These are phyloP conservation scores for Brotula barbata DNA, from an alignment of 2,797 vertebrate genomes.

Conservation along the genomic window DNA sequence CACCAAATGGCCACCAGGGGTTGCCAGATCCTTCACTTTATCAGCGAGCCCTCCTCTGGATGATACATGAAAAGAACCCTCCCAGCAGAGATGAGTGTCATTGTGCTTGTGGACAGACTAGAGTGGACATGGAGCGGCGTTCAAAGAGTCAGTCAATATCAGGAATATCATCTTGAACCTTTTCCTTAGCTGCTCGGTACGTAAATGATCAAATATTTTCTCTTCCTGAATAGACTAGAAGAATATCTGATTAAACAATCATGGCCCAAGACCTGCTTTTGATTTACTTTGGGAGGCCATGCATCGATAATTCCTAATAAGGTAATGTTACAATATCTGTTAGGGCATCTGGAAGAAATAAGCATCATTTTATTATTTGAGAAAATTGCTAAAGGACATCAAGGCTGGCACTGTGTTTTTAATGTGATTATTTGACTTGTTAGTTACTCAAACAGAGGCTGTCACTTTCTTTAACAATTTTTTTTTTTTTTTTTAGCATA, in stretches of 20 bases:
- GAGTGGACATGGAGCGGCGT: not conserved
- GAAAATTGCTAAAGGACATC: too few relatives aligned
- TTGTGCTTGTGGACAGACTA: slow-evolving; percentile 20
- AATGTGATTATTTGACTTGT: too few relatives aligned
- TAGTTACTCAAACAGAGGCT: not conserved
- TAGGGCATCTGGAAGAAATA: too few relatives aligned
- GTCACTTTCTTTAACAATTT: slow-evolving; percentile 9
- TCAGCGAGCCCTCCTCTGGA: slow-evolving; percentile 6
- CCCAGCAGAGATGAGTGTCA: slow-evolving; percentile 2
- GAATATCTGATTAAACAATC: not conserved
- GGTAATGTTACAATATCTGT: not conserved
- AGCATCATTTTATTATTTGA: too few relatives aligned
- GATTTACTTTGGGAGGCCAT: not conserved
- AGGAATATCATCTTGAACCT: slow-evolving; percentile 1
- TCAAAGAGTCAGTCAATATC: not conserved
- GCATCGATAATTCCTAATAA: not conserved
- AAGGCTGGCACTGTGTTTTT: too few relatives aligned
- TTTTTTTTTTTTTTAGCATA: not conserved
- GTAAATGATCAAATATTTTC: slow-evolving; percentile 18
- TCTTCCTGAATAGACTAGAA: not conserved
- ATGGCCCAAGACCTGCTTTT: not conserved
- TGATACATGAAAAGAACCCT: not conserved
- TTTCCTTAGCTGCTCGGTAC: slow-evolving; percentile 7
- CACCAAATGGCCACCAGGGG: slow-evolving; percentile 61
- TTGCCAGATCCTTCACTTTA: slow-evolving; percentile 27